These are phyloP conservation scores for Sweltsa coloradensis DNA, from an alignment of 1,140 invertebrate species.

Conservation along the genomic window DNA sequence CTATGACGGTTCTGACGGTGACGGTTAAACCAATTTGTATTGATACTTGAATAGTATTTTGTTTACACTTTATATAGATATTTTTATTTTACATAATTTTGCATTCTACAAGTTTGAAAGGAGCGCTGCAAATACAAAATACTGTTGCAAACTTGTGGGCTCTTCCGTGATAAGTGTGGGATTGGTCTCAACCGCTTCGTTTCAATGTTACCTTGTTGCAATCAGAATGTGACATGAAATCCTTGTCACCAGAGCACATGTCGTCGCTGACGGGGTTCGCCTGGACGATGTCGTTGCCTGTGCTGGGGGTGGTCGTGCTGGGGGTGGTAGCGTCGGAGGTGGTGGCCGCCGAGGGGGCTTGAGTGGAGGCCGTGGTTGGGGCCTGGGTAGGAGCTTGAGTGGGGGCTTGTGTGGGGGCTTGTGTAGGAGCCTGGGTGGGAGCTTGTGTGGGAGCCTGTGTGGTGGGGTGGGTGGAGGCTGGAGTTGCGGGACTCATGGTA, in stretches of 20 bases:
- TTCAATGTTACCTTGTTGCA: slow-evolving; percentile 39
- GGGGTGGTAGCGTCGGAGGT: slow-evolving; percentile 6
- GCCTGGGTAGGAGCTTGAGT: slow-evolving; percentile 4
- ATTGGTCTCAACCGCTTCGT: neutral
- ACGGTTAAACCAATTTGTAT: neutral
- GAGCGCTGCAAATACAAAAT: neutral
- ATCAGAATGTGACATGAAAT: slow-evolving; percentile 52
- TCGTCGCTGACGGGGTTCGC: slow-evolving; percentile 14
- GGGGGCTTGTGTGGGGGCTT: slow-evolving; percentile 1
- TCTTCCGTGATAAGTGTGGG: neutral
- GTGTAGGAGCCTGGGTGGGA: slow-evolving; percentile 8
- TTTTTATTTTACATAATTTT: neutral
- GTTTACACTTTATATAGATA: neutral
- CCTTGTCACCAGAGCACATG: slow-evolving; percentile 41
- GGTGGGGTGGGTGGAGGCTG: slow-evolving; percentile 2
- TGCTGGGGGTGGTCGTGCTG: slow-evolving; percentile 6
- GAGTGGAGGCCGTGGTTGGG: neutral
- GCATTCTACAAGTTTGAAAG: neutral
- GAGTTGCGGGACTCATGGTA: slow-evolving; percentile 5
- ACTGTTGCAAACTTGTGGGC: neutral
- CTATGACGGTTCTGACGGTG: no score
- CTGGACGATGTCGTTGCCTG: slow-evolving; percentile 1
- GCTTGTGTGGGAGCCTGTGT: slow-evolving; percentile 1
- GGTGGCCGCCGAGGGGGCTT: slow-evolving; percentile 7
- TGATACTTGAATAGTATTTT: neutral